Conservation (phyloP, 2,797 vertebrate species). For the Enteromius mattozi region DNA sequence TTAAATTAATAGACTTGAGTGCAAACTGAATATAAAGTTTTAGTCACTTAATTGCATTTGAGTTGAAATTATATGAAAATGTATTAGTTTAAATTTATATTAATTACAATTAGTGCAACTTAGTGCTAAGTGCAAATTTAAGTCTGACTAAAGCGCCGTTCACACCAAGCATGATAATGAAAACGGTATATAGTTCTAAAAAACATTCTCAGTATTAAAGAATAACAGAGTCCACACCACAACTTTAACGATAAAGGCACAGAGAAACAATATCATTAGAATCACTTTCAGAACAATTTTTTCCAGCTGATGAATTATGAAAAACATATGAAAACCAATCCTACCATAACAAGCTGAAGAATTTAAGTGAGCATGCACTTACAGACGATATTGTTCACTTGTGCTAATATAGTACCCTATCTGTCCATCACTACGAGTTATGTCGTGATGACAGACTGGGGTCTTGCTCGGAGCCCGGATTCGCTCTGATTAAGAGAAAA, state of each 20-base stretch:
- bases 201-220: not conserved
- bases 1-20: not conserved
- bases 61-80: not conserved
- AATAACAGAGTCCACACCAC: not conserved
- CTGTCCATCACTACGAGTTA: too few relatives aligned
- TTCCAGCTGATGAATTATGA: too few relatives aligned
- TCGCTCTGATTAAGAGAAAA: too few relatives aligned
- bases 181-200: not conserved
- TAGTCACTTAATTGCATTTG: not conserved
- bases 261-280: not conserved
- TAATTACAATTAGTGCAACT: not conserved
- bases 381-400: too few relatives aligned
- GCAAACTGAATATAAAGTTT: not conserved
- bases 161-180: not conserved
- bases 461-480: too few relatives aligned
- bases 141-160: not conserved
- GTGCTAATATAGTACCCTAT: too few relatives aligned
- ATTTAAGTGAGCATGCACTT: too few relatives aligned
- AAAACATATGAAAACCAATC: too few relatives aligned
- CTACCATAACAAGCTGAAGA: too few relatives aligned
- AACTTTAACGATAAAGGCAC: not conserved
- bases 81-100: not conserved
- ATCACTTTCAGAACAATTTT: not conserved
- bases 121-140: not conserved
- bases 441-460: too few relatives aligned